Conservation (phyloP, 2,888 invertebrate genomes). For the Molanna angustata region DNA sequence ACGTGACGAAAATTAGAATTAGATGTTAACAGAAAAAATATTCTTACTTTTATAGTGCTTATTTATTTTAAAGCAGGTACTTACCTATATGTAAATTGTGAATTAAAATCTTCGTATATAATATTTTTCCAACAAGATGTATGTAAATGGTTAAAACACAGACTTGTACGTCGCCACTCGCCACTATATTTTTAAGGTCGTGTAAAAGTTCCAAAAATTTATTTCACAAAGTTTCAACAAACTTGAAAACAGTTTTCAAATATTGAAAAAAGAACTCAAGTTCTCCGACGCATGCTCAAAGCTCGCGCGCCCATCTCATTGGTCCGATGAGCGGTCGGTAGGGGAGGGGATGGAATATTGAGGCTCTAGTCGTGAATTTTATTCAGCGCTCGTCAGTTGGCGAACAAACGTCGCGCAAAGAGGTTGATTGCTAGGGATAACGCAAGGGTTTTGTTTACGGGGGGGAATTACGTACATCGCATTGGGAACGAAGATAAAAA, state of each 20-base stretch:
- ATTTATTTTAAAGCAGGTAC: too few species aligned
- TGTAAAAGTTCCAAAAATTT: neutral
- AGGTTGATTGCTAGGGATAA: neutral
- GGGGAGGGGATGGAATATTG: constrained; percentile 38
- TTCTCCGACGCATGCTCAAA: constrained; percentile 19
- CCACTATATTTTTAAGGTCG: too few species aligned
- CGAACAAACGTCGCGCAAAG: constrained; percentile 6
- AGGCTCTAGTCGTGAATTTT: constrained; percentile 9
- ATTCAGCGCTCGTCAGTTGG: constrained; percentile 14
- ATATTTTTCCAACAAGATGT: too few species aligned
- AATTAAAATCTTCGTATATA: too few species aligned
- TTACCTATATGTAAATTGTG: too few species aligned
- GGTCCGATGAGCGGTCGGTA: constrained; percentile 36
- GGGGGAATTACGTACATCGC: too few species aligned
- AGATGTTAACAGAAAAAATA: too few species aligned
- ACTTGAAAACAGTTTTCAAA: constrained; percentile 15
- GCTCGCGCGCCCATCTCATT: constrained; percentile 9
- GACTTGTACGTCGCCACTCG: too few species aligned
- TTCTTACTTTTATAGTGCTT: too few species aligned
- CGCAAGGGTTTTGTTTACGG: neutral
- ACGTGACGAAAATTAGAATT: too few species aligned
- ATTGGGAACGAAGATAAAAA: too few species aligned
- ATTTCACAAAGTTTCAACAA: constrained; percentile 5
- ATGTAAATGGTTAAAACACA: too few species aligned
- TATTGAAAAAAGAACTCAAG: constrained; percentile 3